Conservation (phyloP, 2,113 vertebrate genomes). For the Mus pahari region DNA sequence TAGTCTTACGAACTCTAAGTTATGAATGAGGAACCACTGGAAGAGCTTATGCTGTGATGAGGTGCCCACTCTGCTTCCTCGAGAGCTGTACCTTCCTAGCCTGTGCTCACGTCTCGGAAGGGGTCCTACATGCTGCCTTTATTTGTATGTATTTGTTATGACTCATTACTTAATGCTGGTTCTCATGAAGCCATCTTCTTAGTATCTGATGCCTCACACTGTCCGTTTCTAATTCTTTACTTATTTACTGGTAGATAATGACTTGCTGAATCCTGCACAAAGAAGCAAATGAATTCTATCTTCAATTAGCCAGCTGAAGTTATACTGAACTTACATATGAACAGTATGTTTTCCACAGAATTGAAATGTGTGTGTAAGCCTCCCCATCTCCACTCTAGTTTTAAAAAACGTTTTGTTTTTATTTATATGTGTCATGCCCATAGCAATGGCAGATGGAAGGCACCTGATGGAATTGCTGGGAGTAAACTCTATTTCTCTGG, state of each 20-base stretch:
- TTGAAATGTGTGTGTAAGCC: not conserved
- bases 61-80: not conserved
- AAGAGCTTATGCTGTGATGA: not conserved
- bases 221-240: not conserved
- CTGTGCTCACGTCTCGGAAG: not conserved
- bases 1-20: not conserved
- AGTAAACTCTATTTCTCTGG: not conserved
- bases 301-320: not conserved
- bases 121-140: not conserved
- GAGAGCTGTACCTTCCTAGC: not conserved
- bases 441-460: not conserved
- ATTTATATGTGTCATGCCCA: not conserved
- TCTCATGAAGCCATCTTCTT: not conserved
- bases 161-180: not conserved
- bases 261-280: constrained; percentile 8
- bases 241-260: constrained; percentile 17
- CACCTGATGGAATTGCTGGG: not conserved
- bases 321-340: not conserved
- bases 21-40: not conserved
- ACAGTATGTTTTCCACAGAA: not conserved
- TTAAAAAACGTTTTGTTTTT: not conserved
- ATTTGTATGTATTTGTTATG: not conserved
- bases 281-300: not conserved
- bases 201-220: not conserved
- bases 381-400: not conserved